phyloP scores from a whole-genome alignment of 37 sponge, comb jelly and placozoan species.

The Cliona cf. orientalis region DNA sequence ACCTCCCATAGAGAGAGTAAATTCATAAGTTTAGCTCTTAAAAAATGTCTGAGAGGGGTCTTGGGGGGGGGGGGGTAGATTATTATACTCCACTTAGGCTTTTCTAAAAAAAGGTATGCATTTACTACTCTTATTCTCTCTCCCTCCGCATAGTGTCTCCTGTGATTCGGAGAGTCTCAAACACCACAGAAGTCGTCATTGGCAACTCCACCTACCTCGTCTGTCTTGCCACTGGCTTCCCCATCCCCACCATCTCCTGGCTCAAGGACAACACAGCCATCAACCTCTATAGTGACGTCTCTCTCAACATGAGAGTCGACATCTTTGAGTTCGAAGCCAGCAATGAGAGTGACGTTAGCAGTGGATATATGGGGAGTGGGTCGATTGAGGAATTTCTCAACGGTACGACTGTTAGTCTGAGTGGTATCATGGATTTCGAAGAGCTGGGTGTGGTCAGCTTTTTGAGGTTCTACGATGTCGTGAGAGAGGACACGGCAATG shows the following conservation, averaged over 20 bases:
- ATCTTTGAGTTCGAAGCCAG: constrained; percentile 1
- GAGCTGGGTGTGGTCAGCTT: constrained; percentile 51
- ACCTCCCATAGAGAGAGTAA: not conserved
- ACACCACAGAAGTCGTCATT: constrained; percentile 8
- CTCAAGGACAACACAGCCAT: constrained; percentile 29
- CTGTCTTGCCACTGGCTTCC: constrained; percentile 61
- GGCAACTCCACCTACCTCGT: constrained; percentile 6
- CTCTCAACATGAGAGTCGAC: not conserved
- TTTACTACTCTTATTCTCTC: not conserved
- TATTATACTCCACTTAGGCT: not conserved
- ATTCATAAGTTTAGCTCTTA: too few species aligned
- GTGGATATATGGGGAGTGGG: constrained; percentile 23
- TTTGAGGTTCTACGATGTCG: constrained; percentile 26
- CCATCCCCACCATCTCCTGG: constrained; percentile 57
- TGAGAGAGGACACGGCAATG: constrained; percentile 68
- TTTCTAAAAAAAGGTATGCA: not conserved
- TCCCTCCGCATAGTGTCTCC: constrained; percentile 47
- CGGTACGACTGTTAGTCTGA: not conserved
- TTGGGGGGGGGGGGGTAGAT: too few species aligned
- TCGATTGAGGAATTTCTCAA: not conserved
- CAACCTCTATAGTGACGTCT: not conserved
- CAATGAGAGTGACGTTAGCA: not conserved
- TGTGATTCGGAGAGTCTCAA: constrained; percentile 31
- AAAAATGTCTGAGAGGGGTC: too few species aligned
- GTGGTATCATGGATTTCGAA: too few species aligned